These are phyloP conservation scores for Sinosuthora webbiana DNA, from an alignment of 2,113 vertebrate species.

Conservation along the genomic window DNA sequence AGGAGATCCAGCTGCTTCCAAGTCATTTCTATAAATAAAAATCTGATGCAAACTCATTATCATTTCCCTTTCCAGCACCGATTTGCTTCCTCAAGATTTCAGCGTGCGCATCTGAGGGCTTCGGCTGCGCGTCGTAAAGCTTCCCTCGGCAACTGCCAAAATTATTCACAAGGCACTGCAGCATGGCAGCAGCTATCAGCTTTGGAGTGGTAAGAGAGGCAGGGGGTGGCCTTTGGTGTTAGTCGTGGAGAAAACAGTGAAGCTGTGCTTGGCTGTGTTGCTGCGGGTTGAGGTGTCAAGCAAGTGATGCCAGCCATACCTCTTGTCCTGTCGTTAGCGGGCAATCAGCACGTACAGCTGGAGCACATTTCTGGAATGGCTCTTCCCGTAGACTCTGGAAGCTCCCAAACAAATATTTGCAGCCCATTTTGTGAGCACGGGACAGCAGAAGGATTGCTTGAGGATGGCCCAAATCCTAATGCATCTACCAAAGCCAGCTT, in stretches of 20 bases:
- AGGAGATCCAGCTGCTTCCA: constrained; percentile 2
- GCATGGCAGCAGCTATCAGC: not conserved
- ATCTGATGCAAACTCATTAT: not conserved
- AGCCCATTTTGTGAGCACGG: not conserved
- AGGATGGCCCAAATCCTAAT: not conserved
- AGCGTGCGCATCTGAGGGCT: not conserved
- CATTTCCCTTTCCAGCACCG: not conserved
- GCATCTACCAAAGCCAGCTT: not conserved
- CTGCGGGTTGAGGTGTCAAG: not conserved
- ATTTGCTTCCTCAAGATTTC: constrained; percentile 22
- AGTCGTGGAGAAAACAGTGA: not conserved
- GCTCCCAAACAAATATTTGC: not conserved
- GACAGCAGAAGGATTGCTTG: not conserved
- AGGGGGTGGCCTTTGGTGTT: not conserved
- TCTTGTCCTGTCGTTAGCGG: not conserved
- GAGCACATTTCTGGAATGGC: not conserved
- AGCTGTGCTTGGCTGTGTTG: not conserved
- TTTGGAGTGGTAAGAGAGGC: not conserved
- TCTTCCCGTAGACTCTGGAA: not conserved
- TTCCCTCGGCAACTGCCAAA: not conserved
- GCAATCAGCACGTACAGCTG: not conserved
- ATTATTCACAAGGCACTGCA: not conserved
- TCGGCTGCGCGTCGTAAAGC: not conserved
- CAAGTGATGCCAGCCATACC: not conserved
- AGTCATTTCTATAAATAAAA: not conserved